Base-by-base conservation (phyloP, 2,113 vertebrate species). In the Lagopus leucura region DNA sequence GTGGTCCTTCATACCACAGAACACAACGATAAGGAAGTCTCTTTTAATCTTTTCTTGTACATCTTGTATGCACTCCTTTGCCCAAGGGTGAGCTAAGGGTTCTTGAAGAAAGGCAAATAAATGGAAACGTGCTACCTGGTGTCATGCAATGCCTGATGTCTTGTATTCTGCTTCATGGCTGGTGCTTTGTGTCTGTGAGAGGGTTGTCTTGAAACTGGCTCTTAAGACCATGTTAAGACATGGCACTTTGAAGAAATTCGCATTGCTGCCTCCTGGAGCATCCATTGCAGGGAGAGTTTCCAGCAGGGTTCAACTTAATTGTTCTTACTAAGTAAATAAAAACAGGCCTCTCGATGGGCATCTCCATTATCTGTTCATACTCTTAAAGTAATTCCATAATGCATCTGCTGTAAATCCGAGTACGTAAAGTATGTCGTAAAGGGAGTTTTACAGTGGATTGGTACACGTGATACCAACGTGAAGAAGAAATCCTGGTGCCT, bases 31-130 rank as follows among this genome's bases (percentile, higher is more conserved):
- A 80, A 85, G 90, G 27, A 89, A 57, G 64, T 80, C 57, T 92
- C 81, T 94, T 88, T 71, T 86, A 88, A 73, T 75, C 76, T 63
- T 93, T 79, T 88, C 74, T 89, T 76, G 34, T 94, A 83, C 67
- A 36, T 95, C 81, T 40, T 40, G 92, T 95, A 69, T 81, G 80
- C 78, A 77, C 83, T 88, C 64, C 82, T 91, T 92, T 81, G 86
- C 91, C 73, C 66, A 47, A 47, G 3, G 30, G 36, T 57, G 63
- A 93, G 32, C 81, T 71, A 55, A 54, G 82, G 92, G 27, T 85
- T 96, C 81, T 48, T 77, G 78, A 91, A 86, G 80, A 88, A 85
- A 90, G 85, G 82, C 45, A 74, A 95, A 95, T 97, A 95, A 95
- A 94, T 24, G 91, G 75, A 79, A 91, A 32, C 30, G 47, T 79